Conservation (phyloP, 2,888 invertebrate species). For the Achlya flavicornis region DNA sequence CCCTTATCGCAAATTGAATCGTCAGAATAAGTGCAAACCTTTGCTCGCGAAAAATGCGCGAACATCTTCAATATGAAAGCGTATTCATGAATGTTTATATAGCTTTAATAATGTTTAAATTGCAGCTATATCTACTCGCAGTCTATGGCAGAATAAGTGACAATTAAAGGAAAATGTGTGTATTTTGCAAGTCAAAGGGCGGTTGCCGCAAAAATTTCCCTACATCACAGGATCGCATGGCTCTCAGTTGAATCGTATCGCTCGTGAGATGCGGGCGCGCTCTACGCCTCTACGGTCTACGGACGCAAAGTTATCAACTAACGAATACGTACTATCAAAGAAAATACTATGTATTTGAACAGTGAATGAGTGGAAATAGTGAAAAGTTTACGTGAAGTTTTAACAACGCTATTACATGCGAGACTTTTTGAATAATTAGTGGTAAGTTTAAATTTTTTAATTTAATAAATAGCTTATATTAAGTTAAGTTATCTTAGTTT, state of each 20-base stretch:
- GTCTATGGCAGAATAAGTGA: not conserved
- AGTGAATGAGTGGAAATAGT: conserved; percentile 9
- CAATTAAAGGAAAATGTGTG: conserved; percentile 23
- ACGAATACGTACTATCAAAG: conserved; percentile 18
- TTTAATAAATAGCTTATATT: not conserved
- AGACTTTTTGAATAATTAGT: not conserved
- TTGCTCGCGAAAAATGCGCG: not conserved
- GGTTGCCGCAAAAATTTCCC: conserved; percentile 33
- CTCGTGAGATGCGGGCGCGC: conserved; percentile 45
- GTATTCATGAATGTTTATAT: not conserved
- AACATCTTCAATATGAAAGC: conserved; percentile 4
- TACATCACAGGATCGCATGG: conserved; percentile 18
- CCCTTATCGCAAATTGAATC: not conserved
- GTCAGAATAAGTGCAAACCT: not conserved
- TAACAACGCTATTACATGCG: not conserved
- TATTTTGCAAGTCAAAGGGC: conserved; percentile 26
- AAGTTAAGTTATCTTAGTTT: not conserved
- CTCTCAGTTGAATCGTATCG: conserved; percentile 57
- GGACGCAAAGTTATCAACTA: conserved; percentile 42
- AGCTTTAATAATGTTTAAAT: not conserved
- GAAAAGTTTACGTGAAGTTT: conserved; percentile 14
- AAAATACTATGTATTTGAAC: conserved; percentile 8
- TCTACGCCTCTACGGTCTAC: conserved; percentile 32
- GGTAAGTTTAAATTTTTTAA: not conserved
- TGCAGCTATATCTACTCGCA: not conserved